These are phyloP conservation scores for Anastrepha ludens DNA, from an alignment of 1,140 invertebrate species.

Conservation along the genomic window DNA sequence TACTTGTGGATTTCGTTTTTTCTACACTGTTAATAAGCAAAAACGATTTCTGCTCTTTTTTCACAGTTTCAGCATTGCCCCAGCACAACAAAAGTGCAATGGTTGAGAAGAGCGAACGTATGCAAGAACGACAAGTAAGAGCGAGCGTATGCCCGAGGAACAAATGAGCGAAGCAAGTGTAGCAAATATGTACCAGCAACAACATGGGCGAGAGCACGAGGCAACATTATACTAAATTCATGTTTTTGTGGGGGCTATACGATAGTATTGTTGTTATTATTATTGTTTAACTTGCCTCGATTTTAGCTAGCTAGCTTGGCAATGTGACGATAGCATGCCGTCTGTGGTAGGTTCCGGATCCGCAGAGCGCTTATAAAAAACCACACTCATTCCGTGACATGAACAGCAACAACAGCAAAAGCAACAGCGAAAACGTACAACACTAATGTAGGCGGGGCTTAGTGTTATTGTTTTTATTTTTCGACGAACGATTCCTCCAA, in stretches of 20 bases:
- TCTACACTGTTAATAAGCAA: slow-evolving; percentile 22
- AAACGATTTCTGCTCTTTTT: slow-evolving; percentile 42
- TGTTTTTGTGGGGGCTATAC: background rate
- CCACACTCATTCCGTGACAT: slow-evolving; percentile 3
- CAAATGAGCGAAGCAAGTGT: slow-evolving; percentile 29
- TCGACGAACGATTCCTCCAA: slow-evolving; percentile 3
- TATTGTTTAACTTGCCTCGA: background rate
- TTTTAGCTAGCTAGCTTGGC: background rate
- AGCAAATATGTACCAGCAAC: background rate
- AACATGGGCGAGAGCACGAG: slow-evolving; percentile 17
- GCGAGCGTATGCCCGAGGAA: background rate
- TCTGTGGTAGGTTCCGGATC: slow-evolving; percentile 24
- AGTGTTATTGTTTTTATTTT: background rate
- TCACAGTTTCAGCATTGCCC: slow-evolving; percentile 37
- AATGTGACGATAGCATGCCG: background rate
- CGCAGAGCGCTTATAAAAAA: slow-evolving; percentile 21
- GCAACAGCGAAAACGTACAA: background rate
- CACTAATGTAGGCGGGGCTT: slow-evolving; percentile 32
- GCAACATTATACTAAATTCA: background rate
- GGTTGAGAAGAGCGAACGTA: slow-evolving; percentile 18
- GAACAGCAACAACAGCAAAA: background rate
- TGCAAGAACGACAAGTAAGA: background rate
- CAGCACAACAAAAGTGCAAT: slow-evolving; percentile 36
- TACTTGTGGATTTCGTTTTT: slow-evolving; percentile 16
- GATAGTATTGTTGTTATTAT: background rate